These are phyloP conservation scores for Thryonomys swinderianus DNA, from an alignment of 2,113 vertebrate genomes.

Conservation along the genomic window DNA sequence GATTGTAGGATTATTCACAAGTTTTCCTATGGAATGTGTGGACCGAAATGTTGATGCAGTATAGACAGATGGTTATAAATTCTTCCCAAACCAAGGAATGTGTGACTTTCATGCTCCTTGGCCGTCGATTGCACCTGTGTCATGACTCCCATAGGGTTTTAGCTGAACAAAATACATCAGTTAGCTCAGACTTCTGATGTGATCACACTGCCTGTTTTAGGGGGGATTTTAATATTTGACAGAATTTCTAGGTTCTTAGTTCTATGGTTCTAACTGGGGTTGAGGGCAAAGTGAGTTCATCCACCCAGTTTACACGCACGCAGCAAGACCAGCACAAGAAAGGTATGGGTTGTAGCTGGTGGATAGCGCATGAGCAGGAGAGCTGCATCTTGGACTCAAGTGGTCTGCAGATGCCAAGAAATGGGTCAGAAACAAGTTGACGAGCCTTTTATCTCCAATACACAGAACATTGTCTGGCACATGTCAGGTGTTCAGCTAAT, in stretches of 20 bases:
- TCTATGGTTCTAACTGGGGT: neutral
- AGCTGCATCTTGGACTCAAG: neutral
- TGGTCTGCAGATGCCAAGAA: neutral
- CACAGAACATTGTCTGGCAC: neutral
- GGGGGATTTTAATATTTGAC: neutral
- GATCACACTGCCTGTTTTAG: neutral
- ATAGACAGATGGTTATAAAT: slow-evolving; percentile 27
- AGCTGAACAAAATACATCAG: slow-evolving; percentile 44
- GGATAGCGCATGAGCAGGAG: neutral
- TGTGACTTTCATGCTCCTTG: neutral
- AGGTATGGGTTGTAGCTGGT: neutral
- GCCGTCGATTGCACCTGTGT: neutral
- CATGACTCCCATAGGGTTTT: neutral
- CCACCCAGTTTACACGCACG: neutral
- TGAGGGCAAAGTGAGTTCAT: neutral
- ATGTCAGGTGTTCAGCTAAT: neutral
- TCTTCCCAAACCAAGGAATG: slow-evolving; percentile 52
- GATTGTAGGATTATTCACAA: slow-evolving; percentile 62
- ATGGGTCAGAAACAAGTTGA: slow-evolving; percentile 1
- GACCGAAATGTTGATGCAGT: slow-evolving; percentile 34
- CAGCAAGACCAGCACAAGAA: neutral
- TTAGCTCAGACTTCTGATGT: slow-evolving; percentile 13
- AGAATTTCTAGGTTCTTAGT: slow-evolving; percentile 6
- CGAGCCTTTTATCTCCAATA: neutral
- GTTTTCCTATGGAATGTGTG: slow-evolving; percentile 48